Evolutionary conservation across 92 coral and sea anemone genomes (phyloP).

Genomic region (Paragorgia papillata): DNA sequence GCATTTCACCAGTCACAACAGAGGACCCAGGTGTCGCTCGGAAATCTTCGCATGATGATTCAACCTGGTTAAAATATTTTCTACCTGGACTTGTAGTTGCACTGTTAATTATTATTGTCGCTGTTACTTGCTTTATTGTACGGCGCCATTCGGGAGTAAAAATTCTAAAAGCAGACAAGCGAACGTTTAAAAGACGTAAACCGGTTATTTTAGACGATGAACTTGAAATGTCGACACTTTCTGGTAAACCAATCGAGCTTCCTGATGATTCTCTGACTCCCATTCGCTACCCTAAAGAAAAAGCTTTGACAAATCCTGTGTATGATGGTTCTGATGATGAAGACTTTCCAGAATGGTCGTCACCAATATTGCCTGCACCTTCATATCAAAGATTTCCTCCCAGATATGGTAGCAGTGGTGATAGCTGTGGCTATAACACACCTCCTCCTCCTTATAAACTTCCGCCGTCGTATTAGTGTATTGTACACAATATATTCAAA

Average conservation of each 20-base stretch:
- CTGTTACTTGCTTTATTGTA: constrained; percentile 61
- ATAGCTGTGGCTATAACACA: constrained; percentile 51
- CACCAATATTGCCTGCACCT: constrained; percentile 64
- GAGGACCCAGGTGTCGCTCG: constrained; percentile 52
- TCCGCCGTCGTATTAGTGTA: constrained; percentile 62
- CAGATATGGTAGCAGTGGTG: constrained; percentile 42
- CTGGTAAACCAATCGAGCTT: constrained; percentile 87
- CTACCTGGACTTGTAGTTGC: constrained; percentile 75
- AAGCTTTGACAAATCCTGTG: constrained; percentile 71
- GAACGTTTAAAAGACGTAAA: constrained; percentile 82
- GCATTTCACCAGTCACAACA: constrained; percentile 62
- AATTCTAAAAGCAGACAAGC: constrained; percentile 71
- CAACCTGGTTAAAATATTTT: constrained; percentile 84
- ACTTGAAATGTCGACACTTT: constrained; percentile 72
- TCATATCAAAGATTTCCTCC: constrained; percentile 84
- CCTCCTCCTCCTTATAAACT: constrained; percentile 78
- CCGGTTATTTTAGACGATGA: constrained; percentile 85
- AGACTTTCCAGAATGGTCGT: constrained; percentile 63
- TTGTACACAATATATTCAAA: too few species aligned
- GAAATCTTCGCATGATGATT: constrained; percentile 47
- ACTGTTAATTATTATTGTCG: constrained; percentile 64
- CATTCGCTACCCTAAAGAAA: constrained; percentile 47
- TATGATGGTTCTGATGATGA: constrained; percentile 64
- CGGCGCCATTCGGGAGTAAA: constrained; percentile 67
- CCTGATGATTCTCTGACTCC: constrained; percentile 82